These are phyloP conservation scores for Octomys mimax DNA, from an alignment of 2,797 vertebrate species.

Conservation along the genomic window DNA sequence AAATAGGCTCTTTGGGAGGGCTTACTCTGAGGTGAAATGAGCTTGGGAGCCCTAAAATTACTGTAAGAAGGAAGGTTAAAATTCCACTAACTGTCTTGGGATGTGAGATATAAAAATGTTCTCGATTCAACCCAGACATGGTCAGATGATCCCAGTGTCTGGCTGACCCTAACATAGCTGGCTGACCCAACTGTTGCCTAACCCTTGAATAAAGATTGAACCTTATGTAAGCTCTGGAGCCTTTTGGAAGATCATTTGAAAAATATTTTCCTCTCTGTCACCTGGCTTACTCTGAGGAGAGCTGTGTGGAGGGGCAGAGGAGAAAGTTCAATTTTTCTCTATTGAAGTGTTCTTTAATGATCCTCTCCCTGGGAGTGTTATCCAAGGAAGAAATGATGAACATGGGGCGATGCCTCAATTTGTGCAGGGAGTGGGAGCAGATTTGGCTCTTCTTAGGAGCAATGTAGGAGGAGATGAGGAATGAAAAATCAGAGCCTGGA, in stretches of 20 bases:
- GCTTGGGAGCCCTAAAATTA: conserved; percentile 42
- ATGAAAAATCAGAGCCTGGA: neutral
- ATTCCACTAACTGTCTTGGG: conserved; percentile 64
- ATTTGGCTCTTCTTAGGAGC: neutral
- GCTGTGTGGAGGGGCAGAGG: neutral
- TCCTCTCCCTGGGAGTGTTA: neutral
- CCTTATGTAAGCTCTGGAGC: conserved; percentile 41
- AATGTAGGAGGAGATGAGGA: neutral
- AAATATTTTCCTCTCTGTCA: conserved; percentile 66
- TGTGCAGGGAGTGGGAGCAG: neutral
- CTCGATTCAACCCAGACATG: conserved; percentile 30
- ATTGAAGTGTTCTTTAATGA: neutral
- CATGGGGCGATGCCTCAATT: neutral
- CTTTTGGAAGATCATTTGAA: conserved; percentile 61
- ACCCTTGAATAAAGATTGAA: conserved; percentile 75
- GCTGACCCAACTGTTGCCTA: conserved; percentile 68
- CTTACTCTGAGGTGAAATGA: conserved; percentile 44
- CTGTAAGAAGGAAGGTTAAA: conserved; percentile 52
- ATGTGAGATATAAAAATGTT: conserved; percentile 64
- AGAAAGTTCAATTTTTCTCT: neutral
- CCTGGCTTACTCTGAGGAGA: conserved; percentile 41
- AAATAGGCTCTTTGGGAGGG: conserved; percentile 43
- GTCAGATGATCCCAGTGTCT: conserved; percentile 6
- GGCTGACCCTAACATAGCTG: conserved; percentile 62
- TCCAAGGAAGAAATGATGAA: neutral